Evolutionary conservation across 2,888 invertebrate genomes (phyloP), one percentile per base, ranked within the genome.

Genomic region (Nematopogon swammerdamellus): DNA sequence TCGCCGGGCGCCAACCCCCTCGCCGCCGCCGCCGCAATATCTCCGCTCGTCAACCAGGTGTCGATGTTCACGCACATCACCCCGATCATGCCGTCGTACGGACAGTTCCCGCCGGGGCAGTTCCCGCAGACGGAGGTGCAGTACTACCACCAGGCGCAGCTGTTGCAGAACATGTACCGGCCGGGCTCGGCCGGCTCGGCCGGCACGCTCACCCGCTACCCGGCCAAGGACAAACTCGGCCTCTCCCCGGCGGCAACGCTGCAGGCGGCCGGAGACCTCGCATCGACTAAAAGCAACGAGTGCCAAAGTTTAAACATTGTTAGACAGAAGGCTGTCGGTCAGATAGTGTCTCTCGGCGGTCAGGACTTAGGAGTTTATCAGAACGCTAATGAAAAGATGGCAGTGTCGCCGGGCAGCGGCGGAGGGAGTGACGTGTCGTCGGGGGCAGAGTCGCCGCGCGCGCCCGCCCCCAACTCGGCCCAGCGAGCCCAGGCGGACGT

Each of bases 291-390:
- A 14, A 77, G 72, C 57, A 70, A 70, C 56, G 63, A 74, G 74
- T 79, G 79, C 77, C 80, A 80, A 75, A 80, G 75, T 63, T 72
- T 80, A 63, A 80, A 75, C 60, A 67, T 80, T 64, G 76, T 79
- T 58, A 70, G 80, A 54, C 79, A 79, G 58, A 80, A 80, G 66
- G 76, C 77, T 53, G 67, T 80, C 45, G 80, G 80, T 51, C 80
- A 80, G 61, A 80, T 80, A 47, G 74, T 80, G 55, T 70, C 76
- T 42, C 53, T 71, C 48, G 72, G 74, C 2, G 75, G 74, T 1
- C 76, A 79, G 58, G 80, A 80, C 59, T 54, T 80, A 62, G 70
- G 75, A 0, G 75, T 80, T 44, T 76, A 76, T 57, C 76, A 75
- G 55, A 72, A 64, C 55, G 60, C 68, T 2, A 74, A 67, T 52